phyloP scores from a whole-genome alignment of 2,113 vertebrate species.

The Microtus ochrogaster region DNA sequence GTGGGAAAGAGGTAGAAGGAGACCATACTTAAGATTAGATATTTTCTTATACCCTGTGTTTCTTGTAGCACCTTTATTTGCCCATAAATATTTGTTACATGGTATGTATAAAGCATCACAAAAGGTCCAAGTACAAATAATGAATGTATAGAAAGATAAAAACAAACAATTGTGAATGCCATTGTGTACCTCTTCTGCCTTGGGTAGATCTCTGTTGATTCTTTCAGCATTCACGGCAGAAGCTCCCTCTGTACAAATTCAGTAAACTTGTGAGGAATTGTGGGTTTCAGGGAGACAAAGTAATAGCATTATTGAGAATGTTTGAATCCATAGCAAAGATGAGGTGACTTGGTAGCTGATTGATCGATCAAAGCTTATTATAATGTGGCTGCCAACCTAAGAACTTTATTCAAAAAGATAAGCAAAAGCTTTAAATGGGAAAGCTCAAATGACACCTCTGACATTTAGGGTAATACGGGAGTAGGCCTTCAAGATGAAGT shows the following conservation, averaged over 20 bases:
- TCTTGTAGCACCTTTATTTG: neutral
- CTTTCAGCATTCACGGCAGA: neutral
- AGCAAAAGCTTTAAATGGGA: conserved; percentile 2
- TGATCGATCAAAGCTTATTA: neutral
- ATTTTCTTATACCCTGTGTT: neutral
- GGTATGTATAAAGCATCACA: neutral
- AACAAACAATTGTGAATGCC: neutral
- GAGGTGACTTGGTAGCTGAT: conserved; percentile 10
- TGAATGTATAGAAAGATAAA: neutral
- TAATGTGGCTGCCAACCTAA: conserved; percentile 4
- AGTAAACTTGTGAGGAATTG: neutral
- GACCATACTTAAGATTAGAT: neutral
- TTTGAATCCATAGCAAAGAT: neutral
- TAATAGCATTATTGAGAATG: neutral
- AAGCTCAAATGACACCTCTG: conserved; percentile 40
- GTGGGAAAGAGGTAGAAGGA: neutral
- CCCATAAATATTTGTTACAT: neutral
- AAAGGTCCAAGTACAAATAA: neutral
- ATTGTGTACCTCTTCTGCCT: neutral
- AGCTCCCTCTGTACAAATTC: neutral
- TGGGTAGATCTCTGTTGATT: neutral
- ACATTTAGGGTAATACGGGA: neutral
- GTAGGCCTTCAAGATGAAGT: conserved; percentile 23
- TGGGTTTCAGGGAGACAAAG: neutral
- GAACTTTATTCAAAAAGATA: conserved; percentile 49